These are phyloP conservation scores for Centropyge bicolor DNA, from an alignment of 2,797 vertebrate genomes.

Conservation along the genomic window DNA sequence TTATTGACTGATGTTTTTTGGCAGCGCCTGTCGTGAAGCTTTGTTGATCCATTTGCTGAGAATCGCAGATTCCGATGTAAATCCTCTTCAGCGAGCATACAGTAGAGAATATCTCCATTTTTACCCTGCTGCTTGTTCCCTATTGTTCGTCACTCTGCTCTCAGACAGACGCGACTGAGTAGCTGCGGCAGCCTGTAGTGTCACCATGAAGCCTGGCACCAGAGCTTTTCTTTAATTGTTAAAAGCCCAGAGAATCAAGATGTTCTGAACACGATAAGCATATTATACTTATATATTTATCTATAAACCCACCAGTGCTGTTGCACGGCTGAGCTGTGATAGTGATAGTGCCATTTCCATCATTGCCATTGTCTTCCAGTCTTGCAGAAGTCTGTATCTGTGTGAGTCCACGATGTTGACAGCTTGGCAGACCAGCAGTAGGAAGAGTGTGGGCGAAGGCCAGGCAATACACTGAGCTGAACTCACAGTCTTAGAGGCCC, in stretches of 20 bases:
- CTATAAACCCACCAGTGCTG: slow-evolving; percentile 36
- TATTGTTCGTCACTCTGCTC: slow-evolving; percentile 50
- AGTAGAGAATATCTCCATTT: slow-evolving; percentile 48
- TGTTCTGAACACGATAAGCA: slow-evolving; percentile 47
- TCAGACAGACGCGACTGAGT: slow-evolving; percentile 7
- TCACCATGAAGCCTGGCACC: slow-evolving; percentile 39
- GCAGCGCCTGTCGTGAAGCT: slow-evolving; percentile 26
- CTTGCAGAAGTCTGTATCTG: slow-evolving; percentile 52
- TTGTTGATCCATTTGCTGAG: slow-evolving; percentile 38
- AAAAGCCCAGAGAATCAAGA: slow-evolving; percentile 47
- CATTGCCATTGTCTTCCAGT: slow-evolving; percentile 61
- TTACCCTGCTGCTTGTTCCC: slow-evolving; percentile 42
- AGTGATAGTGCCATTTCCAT: slow-evolving; percentile 42
- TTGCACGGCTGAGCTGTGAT: slow-evolving; percentile 45
- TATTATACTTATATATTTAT: slow-evolving; percentile 16
- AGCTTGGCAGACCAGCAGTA: slow-evolving; percentile 79
- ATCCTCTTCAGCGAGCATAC: slow-evolving; percentile 32
- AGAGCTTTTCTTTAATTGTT: slow-evolving; percentile 52
- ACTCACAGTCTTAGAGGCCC: slow-evolving; percentile 75
- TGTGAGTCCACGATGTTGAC: slow-evolving; percentile 71
- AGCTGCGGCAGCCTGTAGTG: slow-evolving; percentile 54
- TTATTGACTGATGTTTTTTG: slow-evolving; percentile 36
- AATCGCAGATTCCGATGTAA: slow-evolving; percentile 46
- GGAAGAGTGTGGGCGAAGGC: slow-evolving; percentile 82
- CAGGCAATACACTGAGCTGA: slow-evolving; percentile 77